Evolutionary conservation across 2,797 vertebrate species (phyloP).

Genomic region (Yasuhikotakia modesta): DNA sequence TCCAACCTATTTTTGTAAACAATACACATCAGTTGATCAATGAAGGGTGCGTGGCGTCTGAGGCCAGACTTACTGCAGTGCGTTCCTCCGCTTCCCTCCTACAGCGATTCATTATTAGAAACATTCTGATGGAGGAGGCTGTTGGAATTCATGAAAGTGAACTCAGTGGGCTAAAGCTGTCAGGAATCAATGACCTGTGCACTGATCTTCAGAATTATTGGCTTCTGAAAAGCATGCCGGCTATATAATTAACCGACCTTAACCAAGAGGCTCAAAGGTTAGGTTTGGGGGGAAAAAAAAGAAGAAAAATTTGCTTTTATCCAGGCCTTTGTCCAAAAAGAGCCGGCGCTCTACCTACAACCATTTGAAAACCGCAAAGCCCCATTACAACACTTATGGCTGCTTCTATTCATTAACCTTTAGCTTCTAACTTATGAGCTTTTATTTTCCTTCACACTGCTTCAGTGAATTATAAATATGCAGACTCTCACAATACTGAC

Average conservation of each 20-base stretch:
- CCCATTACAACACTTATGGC: conserved; percentile 6
- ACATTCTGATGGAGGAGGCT: conserved; percentile 23
- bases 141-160: conserved; percentile 57
- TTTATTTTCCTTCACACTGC: conserved; percentile 38
- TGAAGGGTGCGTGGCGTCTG: neutral
- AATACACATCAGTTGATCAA: conserved; percentile 2
- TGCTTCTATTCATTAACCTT: conserved; percentile 55
- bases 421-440: conserved; percentile 39
- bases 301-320: conserved; percentile 13
- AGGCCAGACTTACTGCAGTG: neutral
- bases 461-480: conserved; percentile 46
- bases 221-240: conserved; percentile 65
- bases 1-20: neutral
- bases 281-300: conserved; percentile 22
- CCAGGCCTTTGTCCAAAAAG: conserved; percentile 20
- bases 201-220: conserved; percentile 70
- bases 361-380: conserved; percentile 15
- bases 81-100: conserved; percentile 18
- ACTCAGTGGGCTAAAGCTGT: conserved; percentile 58
- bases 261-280: conserved; percentile 68
- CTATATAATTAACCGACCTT: conserved; percentile 73
- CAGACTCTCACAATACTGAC: conserved; percentile 41
- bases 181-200: conserved; percentile 68
- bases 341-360: conserved; percentile 1
- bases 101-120: conserved; percentile 35